Base-by-base conservation (phyloP, 2,113 vertebrate species). In the Malurus elegans region DNA sequence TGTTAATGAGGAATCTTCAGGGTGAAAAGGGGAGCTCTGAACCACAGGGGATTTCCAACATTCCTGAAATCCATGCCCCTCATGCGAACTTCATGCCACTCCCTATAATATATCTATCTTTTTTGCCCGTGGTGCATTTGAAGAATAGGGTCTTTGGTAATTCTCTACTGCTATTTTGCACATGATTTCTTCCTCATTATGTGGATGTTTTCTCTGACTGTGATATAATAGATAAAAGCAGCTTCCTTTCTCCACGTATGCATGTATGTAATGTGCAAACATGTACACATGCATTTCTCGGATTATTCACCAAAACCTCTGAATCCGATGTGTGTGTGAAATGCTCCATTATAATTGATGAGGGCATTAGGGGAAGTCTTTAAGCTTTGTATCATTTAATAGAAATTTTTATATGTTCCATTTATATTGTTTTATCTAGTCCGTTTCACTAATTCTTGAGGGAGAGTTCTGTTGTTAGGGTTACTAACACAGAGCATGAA, bases 361-460 rank as follows among this genome's bases (percentile, higher is more conserved):
- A 95, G 38, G 18, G 50, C 64, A 86, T 91, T 96, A 91, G 42
- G 36, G 67, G 95, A 95, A 93, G 53, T 76, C 57, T 94, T 95
- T 93, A 87, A 96, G 79, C 87, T 94, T 94, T 12, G 5, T 95
- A 97, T 96, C 91, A 88, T 94, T 97, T 97, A 97, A 97, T 95
- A 96, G 84, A 97, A 95, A 88, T 82, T 94, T 97, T 95, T 95
- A 20, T 92, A 67, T 76, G 38, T 96, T 91, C 93, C 61, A 57
- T 98, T 97, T 97, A 91, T 93, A 97, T 95, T 96, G 91, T 96
- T 97, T 98, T 98, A 97, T 98, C 93, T 96, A 94, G 86, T 70
- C 65, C 92, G 65, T 91, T 96, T 95, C 93, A 75, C 79, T 96
- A 97, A 97, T 94, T 95, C 94, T 92, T 75, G 92, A 97, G 88